These are phyloP conservation scores for Bergia puertoricense DNA, from an alignment of 92 coral and sea anemone genomes.

Conservation along the genomic window DNA sequence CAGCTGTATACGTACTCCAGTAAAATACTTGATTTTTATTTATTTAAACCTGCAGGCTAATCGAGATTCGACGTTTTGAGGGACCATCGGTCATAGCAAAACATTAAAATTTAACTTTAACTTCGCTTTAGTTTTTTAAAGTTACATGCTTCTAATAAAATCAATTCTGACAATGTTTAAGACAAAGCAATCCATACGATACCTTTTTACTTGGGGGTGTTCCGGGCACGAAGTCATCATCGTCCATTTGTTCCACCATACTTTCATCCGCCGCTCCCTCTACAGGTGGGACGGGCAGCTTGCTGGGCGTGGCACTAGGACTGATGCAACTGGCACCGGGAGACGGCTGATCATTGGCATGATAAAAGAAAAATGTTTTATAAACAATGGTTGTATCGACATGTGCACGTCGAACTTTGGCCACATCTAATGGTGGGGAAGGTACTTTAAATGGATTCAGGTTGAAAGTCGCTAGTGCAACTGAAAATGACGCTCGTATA, in stretches of 20 bases:
- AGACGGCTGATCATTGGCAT: conserved; percentile 65
- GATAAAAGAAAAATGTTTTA: neutral
- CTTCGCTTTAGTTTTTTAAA: neutral
- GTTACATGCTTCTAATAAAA: neutral
- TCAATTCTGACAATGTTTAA: neutral
- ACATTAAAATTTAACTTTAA: too few relatives aligned
- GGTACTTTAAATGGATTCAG: too few relatives aligned
- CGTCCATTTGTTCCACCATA: conserved; percentile 54
- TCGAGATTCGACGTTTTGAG: neutral
- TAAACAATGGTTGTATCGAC: neutral
- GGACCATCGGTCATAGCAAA: neutral
- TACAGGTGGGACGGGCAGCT: conserved; percentile 24
- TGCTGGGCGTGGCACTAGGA: conserved; percentile 45
- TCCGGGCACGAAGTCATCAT: conserved; percentile 82
- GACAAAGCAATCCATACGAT: neutral
- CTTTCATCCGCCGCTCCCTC: conserved; percentile 55
- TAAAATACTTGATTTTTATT: too few relatives aligned
- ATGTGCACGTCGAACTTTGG: too few relatives aligned
- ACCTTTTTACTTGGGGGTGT: conserved; percentile 99
- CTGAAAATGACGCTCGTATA: too few relatives aligned
- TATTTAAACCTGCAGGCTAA: too few relatives aligned
- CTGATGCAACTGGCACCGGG: conserved; percentile 71
- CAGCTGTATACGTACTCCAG: too few relatives aligned
- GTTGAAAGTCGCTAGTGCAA: too few relatives aligned
- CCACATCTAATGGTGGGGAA: neutral